These are phyloP conservation scores for Clupea harengus DNA, from an alignment of 2,113 vertebrate species.

Conservation along the genomic window DNA sequence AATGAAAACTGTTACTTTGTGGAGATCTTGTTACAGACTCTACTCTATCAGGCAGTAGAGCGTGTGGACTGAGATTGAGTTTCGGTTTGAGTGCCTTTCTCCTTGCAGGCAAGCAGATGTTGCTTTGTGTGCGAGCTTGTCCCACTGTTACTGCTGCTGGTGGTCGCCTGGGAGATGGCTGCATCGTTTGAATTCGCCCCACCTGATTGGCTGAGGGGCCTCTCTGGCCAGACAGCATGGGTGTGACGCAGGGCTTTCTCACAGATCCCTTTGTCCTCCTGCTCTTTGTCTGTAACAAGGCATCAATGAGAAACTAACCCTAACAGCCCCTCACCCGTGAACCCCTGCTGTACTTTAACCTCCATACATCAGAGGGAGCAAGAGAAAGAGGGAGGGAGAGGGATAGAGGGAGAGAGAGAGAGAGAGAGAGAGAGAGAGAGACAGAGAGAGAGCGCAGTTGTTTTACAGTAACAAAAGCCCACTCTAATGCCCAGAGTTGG, in stretches of 20 bases:
- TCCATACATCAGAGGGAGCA: neutral
- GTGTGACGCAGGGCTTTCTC: constrained; percentile 13
- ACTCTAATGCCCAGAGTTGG: neutral
- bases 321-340: constrained; percentile 5
- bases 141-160: constrained; percentile 7
- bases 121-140: constrained; percentile 3
- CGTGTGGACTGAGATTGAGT: neutral
- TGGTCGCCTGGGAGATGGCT: constrained; percentile 11
- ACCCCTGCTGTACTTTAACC: constrained; percentile 6
- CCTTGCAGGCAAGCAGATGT: constrained; percentile 13
- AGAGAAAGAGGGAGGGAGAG: neutral
- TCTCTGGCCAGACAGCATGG: constrained; percentile 9
- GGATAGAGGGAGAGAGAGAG: neutral
- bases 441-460: neutral
- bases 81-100: constrained; percentile 5
- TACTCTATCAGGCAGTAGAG: neutral
- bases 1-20: constrained; percentile 1
- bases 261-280: constrained; percentile 12
- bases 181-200: neutral
- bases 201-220: constrained; percentile 14
- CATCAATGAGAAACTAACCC: constrained; percentile 7
- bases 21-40: neutral
- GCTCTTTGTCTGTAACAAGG: constrained; percentile 8
- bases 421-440: neutral
- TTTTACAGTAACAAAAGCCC: neutral